Percentiles rank a stretch among this genome's conserved stretches.
Conservation (phyloP, 1,140 invertebrate species). For the Aleiodes sp. region DNA sequence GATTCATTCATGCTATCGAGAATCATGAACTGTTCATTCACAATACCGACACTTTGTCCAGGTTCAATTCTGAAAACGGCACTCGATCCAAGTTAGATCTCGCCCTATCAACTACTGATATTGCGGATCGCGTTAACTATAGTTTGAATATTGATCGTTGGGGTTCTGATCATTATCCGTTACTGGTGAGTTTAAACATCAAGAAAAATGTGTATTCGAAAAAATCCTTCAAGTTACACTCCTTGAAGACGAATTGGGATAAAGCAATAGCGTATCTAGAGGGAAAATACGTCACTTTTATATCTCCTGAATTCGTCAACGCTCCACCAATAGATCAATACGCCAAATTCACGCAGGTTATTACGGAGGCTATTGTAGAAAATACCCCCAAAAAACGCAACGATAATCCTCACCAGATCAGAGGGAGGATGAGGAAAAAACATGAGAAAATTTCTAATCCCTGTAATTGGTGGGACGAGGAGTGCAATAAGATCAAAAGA, state of each 20-base stretch:
- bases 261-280: neutral
- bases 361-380: neutral
- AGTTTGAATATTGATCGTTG: neutral
- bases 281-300: neutral
- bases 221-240: conserved; percentile 4
- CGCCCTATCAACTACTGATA: neutral
- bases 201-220: conserved; percentile 9
- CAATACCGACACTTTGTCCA: neutral
- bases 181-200: conserved; percentile 3
- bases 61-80: neutral
- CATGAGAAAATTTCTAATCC: too few species aligned
- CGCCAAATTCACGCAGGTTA: neutral
- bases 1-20: neutral
- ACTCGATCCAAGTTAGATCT: conserved; percentile 25
- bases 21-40: neutral
- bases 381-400: conserved; percentile 8
- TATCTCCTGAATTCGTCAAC: neutral
- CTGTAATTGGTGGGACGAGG: conserved; percentile 10
- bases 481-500: conserved; percentile 6
- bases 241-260: conserved; percentile 2
- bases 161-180: conserved; percentile 22
- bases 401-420: neutral
- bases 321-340: neutral
- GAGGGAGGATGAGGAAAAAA: too few species aligned
- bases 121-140: conserved; percentile 5